Conservation (phyloP, 92 coral and sea anemone species). For the Palythoa grandis region DNA sequence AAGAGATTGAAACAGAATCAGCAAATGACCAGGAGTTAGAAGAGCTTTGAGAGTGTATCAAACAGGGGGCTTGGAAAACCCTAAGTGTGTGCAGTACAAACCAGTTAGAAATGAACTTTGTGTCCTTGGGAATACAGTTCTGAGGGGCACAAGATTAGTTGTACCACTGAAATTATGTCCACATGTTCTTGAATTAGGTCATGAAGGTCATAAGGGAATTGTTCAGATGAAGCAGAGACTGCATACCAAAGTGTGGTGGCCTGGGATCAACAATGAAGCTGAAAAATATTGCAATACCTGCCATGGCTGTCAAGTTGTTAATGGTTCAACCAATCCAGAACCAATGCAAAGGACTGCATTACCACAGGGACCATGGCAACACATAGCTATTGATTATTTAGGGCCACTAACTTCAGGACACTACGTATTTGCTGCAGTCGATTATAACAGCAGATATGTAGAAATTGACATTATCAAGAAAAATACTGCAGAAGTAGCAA, state of each 20-base stretch:
- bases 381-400: slow-evolving; percentile 54
- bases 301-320: slow-evolving; percentile 66
- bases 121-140: slow-evolving; percentile 38
- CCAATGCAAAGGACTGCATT: slow-evolving; percentile 51
- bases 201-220: slow-evolving; percentile 54
- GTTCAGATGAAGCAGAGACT: slow-evolving; percentile 55
- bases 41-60: slow-evolving; percentile 39
- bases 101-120: slow-evolving; percentile 51
- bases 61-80: slow-evolving; percentile 44
- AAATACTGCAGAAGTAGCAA: slow-evolving; percentile 49
- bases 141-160: slow-evolving; percentile 47
- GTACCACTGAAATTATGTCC: slow-evolving; percentile 45
- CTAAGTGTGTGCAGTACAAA: slow-evolving; percentile 20
- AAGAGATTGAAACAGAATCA: slow-evolving; percentile 43
- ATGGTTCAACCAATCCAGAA: slow-evolving; percentile 42
- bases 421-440: slow-evolving; percentile 56
- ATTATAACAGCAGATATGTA: slow-evolving; percentile 61
- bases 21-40: slow-evolving; percentile 40
- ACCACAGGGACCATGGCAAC: slow-evolving; percentile 51
- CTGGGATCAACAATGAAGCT: slow-evolving; percentile 60
- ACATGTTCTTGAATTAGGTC: slow-evolving; percentile 36
- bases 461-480: slow-evolving; percentile 51
- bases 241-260: slow-evolving; percentile 66
- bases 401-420: slow-evolving; percentile 62
- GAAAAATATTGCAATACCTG: slow-evolving; percentile 55